Evolutionary conservation across 30 jellyfish, hydroid and myxozoan genomes (phyloP).

Genomic region (Turritopsis dohrnii): DNA sequence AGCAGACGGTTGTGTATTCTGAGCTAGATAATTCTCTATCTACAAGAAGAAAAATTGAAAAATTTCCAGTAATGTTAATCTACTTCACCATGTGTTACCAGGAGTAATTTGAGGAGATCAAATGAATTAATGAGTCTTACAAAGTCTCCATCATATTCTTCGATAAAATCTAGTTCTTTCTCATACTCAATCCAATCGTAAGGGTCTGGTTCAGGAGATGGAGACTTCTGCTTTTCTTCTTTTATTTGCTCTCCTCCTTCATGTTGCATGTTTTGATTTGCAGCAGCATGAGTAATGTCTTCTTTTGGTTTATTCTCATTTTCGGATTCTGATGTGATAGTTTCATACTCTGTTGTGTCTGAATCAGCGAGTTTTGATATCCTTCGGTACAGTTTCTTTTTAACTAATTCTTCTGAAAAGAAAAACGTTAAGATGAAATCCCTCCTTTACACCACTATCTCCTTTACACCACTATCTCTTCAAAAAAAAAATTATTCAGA

Average conservation of each 20-base stretch:
- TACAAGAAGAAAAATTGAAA: background rate
- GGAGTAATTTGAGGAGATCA: too few species aligned
- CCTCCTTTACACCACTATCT: background rate
- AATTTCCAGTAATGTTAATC: too few species aligned
- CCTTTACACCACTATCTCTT: background rate
- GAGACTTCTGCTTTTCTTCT: background rate
- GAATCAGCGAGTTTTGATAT: slow-evolving; percentile 28
- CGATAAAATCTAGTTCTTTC: slow-evolving; percentile 19
- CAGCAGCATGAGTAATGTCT: background rate
- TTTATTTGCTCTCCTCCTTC: background rate
- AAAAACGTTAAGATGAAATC: background rate
- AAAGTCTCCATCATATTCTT: slow-evolving; percentile 33
- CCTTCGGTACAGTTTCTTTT: background rate
- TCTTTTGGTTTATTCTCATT: slow-evolving; percentile 17
- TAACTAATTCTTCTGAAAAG: background rate
- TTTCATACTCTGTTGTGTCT: slow-evolving; percentile 33
- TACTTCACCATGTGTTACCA: too few species aligned
- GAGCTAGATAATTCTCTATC: background rate
- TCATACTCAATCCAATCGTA: slow-evolving; percentile 4
- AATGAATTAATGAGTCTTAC: slow-evolving; percentile 19
- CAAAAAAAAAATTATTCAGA: background rate
- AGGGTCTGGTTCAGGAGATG: slow-evolving; percentile 12
- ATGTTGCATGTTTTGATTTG: background rate
- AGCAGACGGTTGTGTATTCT: background rate
- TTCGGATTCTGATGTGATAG: slow-evolving; percentile 27